phyloP scores from a whole-genome alignment of 2,797 vertebrate genomes.

The Corythornis leucogaster region DNA sequence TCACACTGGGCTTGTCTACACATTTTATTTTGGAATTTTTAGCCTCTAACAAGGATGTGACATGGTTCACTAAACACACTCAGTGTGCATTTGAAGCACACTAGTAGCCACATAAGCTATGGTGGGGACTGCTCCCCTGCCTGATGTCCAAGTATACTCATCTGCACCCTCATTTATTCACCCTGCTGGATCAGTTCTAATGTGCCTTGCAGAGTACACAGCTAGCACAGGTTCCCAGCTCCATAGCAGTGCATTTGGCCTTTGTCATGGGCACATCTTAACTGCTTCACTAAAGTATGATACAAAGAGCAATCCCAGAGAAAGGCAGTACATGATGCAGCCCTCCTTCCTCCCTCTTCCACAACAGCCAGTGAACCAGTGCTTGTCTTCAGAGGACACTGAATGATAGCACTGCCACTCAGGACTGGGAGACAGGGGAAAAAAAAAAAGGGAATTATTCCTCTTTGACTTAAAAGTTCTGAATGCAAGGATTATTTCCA shows the following conservation, averaged over 20 bases:
- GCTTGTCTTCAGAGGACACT: neutral
- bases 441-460: neutral
- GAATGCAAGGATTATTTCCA: neutral
- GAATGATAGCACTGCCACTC: neutral
- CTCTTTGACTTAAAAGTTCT: neutral
- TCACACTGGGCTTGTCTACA: slow-evolving; percentile 48
- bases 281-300: neutral
- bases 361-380: too few relatives aligned
- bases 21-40: slow-evolving; percentile 58
- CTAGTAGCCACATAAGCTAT: neutral
- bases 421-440: neutral
- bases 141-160: neutral
- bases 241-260: neutral
- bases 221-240: neutral
- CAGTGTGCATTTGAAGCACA: neutral
- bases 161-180: neutral
- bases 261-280: neutral
- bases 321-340: neutral
- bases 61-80: slow-evolving; percentile 24
- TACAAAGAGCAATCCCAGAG: neutral
- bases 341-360: neutral
- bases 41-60: slow-evolving; percentile 54
- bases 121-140: neutral
- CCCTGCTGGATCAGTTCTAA: neutral
- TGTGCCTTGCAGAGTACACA: neutral